Base-by-base conservation (phyloP, 2,888 invertebrate species). In the Dolomedes plantarius region DNA sequence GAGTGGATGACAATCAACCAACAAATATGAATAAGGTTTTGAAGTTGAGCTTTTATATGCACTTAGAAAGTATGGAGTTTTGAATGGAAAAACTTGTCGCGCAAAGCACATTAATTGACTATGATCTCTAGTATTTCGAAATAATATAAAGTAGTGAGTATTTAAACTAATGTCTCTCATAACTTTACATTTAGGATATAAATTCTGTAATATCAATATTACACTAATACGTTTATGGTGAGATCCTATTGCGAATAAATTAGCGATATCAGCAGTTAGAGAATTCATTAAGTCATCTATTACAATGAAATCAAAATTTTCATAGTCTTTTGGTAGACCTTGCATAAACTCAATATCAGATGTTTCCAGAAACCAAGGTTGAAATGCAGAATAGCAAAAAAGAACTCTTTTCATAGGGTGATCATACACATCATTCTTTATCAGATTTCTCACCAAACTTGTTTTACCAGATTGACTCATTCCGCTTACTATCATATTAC, bases 1-100 rank as follows among this genome's bases (percentile, higher is more conserved):
- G 0, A 64, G 19, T 29, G 88, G 87, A 31, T 88, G 88, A 11
- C 88, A 67, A 74, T 89, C 86, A 0, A 89, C 46, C 0, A 89
- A 28, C 31, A 89, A 74, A 86, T 89, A 89, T 5, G 83, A 86
- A 69, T 88, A 88, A 2, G 46, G 46, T 46, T 46, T 2, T 0
- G 23, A 36, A 2, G 88, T 87, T 0, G 83, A 74, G 36, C 87
- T 86, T 50, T 74, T 77, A 82, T 88, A 89, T 5, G 88, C 88
- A 39, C 76, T 62, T 28, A 77, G 39, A 9, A 86, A 80, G 62
- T 50, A 86, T 19, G 29, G 13, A 0, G 46, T 27, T 16, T 80
- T 86, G 7, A 28, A 16, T 31, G 74, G 74, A 28, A 65, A 81
- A 3, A 46, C 32, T 29, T 77, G 78, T n/a, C 77, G 27, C 19